Percentiles rank a stretch among this genome's conserved stretches.
Evolutionary conservation across 1,140 invertebrate species (phyloP).

Genomic region (Charaxes varanes): DNA sequence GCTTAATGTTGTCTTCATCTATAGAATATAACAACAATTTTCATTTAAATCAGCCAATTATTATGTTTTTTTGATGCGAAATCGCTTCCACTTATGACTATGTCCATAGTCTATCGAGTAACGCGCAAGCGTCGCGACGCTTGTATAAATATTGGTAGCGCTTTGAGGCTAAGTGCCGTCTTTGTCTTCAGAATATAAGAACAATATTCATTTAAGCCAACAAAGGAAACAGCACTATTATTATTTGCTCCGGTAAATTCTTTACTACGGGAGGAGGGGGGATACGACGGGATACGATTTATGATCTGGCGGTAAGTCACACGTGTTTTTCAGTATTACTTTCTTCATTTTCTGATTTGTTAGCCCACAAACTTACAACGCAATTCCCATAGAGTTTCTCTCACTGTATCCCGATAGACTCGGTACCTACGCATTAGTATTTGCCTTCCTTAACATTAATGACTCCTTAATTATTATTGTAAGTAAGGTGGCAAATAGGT

Average conservation of each 20-base stretch:
- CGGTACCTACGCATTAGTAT: too few relatives aligned
- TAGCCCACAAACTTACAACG: not conserved
- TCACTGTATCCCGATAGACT: too few relatives aligned
- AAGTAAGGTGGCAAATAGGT: too few relatives aligned
- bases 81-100: too few relatives aligned
- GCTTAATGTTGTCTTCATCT: too few relatives aligned
- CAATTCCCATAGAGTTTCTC: too few relatives aligned
- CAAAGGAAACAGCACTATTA: constrained; percentile 38
- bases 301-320: constrained; percentile 5
- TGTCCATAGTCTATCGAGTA: too few relatives aligned
- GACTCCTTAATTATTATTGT: too few relatives aligned
- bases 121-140: constrained; percentile 38
- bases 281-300: constrained; percentile 6
- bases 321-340: not conserved
- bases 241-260: constrained; percentile 20
- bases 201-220: constrained; percentile 63
- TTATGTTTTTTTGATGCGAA: too few relatives aligned
- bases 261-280: constrained; percentile 5
- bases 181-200: constrained; percentile 65
- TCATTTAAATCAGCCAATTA: too few relatives aligned
- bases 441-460: too few relatives aligned
- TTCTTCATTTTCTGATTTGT: not conserved
- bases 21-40: too few relatives aligned
- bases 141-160: constrained; percentile 62
- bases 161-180: constrained; percentile 52